Conservation (phyloP, 1,140 invertebrate genomes). For the Berghia stephanieae region DNA sequence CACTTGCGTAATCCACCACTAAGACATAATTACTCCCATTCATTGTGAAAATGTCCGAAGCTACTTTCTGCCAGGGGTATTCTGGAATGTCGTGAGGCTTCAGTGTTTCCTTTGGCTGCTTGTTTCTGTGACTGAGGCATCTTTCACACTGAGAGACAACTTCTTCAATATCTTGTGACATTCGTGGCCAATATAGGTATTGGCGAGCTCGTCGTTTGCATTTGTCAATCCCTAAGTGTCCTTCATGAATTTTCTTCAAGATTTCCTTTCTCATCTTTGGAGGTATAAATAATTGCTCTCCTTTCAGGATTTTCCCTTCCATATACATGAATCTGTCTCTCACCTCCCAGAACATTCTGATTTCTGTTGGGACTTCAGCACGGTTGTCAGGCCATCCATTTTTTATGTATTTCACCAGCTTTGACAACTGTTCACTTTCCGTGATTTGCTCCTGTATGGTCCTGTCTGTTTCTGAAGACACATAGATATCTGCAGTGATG, state of each 20-base stretch:
- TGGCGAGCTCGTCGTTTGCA: slow-evolving; percentile 9
- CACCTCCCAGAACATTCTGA: neutral
- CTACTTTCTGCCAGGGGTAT: no score
- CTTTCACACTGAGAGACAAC: no score
- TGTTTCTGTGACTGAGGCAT: no score
- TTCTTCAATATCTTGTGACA: neutral
- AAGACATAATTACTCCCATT: no score
- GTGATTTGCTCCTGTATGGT: neutral
- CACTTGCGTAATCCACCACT: no score
- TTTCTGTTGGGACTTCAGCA: neutral
- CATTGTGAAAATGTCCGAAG: no score
- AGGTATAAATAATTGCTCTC: slow-evolving; percentile 48
- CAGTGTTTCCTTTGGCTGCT: no score
- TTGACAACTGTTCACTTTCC: neutral
- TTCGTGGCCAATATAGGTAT: neutral
- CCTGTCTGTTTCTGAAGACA: neutral
- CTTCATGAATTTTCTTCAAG: slow-evolving; percentile 49
- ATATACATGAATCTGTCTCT: neutral
- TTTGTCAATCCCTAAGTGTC: slow-evolving; percentile 51
- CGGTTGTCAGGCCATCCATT: slow-evolving; percentile 24
- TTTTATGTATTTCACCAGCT: neutral
- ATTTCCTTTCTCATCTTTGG: slow-evolving; percentile 44
- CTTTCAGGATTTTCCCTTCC: slow-evolving; percentile 1
- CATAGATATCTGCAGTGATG: neutral
- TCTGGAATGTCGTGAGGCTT: no score